Percentiles rank a stretch among this genome's conserved stretches.
Conservation (phyloP, 2,113 vertebrate species). For the Gambusia holbrooki region DNA sequence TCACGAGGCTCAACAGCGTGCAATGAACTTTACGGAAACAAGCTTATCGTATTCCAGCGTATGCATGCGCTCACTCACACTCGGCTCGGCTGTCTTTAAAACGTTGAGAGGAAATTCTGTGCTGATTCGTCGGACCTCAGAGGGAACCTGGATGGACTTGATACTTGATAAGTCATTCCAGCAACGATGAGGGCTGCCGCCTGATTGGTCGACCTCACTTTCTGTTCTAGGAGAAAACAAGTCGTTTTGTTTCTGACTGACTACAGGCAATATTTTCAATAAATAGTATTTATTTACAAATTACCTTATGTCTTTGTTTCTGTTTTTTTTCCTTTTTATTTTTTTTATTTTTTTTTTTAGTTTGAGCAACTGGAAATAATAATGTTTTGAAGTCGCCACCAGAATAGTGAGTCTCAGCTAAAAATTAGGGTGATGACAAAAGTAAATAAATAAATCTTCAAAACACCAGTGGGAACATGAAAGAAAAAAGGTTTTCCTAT, state of each 20-base stretch:
- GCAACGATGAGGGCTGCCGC: slow-evolving; percentile 36
- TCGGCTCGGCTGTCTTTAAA: background rate
- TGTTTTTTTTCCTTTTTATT: background rate
- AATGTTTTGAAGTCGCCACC: background rate
- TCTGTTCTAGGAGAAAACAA: slow-evolving; percentile 53
- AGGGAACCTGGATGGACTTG: slow-evolving; percentile 37
- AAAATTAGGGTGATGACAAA: background rate
- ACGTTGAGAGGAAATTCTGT: slow-evolving; percentile 25
- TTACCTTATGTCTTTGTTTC: background rate
- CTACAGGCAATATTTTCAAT: slow-evolving; percentile 83
- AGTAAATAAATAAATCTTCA: no score
- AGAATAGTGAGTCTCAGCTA: background rate
- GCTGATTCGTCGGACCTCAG: slow-evolving; percentile 49
- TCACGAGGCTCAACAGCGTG: slow-evolving; percentile 66
- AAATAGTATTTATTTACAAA: slow-evolving; percentile 83
- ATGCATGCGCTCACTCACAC: slow-evolving; percentile 41
- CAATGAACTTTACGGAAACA: slow-evolving; percentile 56
- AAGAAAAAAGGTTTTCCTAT: background rate
- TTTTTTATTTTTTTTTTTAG: background rate
- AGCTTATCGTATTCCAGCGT: slow-evolving; percentile 40
- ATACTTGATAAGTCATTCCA: slow-evolving; percentile 54
- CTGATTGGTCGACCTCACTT: slow-evolving; percentile 45
- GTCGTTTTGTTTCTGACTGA: slow-evolving; percentile 70
- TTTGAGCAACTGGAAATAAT: background rate
- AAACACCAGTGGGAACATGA: background rate